Conservation (phyloP, 2,797 vertebrate genomes). For the Merluccius polli region DNA sequence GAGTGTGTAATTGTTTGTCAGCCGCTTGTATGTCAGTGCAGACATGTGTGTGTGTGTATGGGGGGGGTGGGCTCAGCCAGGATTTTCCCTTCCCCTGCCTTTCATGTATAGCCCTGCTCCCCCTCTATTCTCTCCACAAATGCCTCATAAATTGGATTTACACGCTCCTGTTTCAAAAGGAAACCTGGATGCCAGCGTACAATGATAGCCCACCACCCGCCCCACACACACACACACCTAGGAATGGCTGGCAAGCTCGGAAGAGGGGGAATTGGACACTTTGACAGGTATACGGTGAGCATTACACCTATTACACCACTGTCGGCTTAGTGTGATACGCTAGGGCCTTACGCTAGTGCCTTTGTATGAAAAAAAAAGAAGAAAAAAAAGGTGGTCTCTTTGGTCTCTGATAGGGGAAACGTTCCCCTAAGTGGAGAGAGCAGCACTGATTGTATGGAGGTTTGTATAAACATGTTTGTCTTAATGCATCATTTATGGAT, state of each 20-base stretch:
- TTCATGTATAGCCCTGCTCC: conserved; percentile 48
- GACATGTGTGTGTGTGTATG: conserved; percentile 35
- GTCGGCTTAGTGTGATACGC: not conserved
- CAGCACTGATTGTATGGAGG: not conserved
- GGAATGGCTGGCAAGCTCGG: not conserved
- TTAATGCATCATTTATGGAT: not conserved
- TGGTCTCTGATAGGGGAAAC: not conserved
- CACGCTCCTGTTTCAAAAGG: conserved; percentile 59
- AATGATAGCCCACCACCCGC: conserved; percentile 46
- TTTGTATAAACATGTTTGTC: not conserved
- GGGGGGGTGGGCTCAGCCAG: conserved; percentile 51
- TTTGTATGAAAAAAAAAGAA: not conserved
- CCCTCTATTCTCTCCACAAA: conserved; percentile 52
- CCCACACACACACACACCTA: not conserved
- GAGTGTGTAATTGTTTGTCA: conserved; percentile 73
- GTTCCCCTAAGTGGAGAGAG: not conserved
- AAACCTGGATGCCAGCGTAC: conserved; percentile 61
- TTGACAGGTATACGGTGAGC: not conserved
- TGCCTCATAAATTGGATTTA: conserved; percentile 71
- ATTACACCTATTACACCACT: not conserved
- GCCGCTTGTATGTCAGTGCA: conserved; percentile 65
- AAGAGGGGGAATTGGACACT: not conserved
- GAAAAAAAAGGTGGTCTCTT: not conserved
- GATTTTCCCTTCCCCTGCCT: conserved; percentile 61
- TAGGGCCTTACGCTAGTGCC: no score